Conservation (phyloP, 2,797 vertebrate genomes). For the Moxostoma hubbsi region DNA sequence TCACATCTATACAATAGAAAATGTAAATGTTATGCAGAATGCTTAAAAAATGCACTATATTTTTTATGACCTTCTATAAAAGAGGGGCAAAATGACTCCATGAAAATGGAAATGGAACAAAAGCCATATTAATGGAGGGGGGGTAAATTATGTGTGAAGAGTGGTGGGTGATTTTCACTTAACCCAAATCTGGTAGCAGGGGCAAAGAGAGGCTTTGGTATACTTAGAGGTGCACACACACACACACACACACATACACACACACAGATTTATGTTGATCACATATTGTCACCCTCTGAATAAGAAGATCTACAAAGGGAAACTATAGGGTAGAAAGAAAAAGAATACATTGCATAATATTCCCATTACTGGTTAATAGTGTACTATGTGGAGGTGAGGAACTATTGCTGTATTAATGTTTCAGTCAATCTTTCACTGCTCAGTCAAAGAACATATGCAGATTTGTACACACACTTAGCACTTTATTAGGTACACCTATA, state of each 20-base stretch:
- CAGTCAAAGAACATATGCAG: no score
- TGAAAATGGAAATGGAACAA: slow-evolving; percentile 73
- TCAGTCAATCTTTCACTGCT: no score
- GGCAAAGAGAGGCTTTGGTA: slow-evolving; percentile 27
- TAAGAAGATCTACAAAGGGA: not conserved
- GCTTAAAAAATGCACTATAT: slow-evolving; percentile 71
- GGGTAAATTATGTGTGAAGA: slow-evolving; percentile 52
- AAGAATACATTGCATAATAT: not conserved
- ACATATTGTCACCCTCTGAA: slow-evolving; percentile 11
- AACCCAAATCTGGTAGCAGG: slow-evolving; percentile 57
- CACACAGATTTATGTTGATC: slow-evolving; percentile 64
- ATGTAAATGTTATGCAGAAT: slow-evolving; percentile 79
- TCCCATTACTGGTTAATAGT: no score
- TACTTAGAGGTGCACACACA: not conserved
- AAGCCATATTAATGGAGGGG: slow-evolving; percentile 71
- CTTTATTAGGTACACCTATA: no score
- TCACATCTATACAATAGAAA: slow-evolving; percentile 79
- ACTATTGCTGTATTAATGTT: no score
- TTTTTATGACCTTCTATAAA: slow-evolving; percentile 80
- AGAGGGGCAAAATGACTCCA: slow-evolving; percentile 73
- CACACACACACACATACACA: slow-evolving; percentile 52
- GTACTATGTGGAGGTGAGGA: no score
- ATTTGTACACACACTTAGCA: no score
- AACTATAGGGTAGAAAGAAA: not conserved
- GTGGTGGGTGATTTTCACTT: slow-evolving; percentile 73